Percentiles rank a stretch among this genome's conserved stretches.
phyloP scores from a whole-genome alignment of 2,113 vertebrate species.

The Diadophis punctatus region DNA sequence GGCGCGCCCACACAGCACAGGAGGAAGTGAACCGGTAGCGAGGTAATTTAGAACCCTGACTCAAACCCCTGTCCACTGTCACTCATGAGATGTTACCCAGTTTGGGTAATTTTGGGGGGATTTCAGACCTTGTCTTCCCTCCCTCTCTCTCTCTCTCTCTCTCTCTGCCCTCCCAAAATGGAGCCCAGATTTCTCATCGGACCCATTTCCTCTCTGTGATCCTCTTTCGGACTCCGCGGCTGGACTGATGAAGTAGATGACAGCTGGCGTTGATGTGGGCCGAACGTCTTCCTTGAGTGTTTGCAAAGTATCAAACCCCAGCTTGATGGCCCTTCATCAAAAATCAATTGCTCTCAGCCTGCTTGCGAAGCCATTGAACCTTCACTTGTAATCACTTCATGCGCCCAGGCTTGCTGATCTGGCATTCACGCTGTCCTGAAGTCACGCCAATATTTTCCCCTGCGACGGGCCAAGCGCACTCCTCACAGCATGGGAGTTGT shows the following conservation, averaged over 20 bases:
- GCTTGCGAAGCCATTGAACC: not conserved
- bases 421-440: no score
- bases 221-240: not conserved
- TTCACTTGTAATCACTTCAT: rapidly evolving
- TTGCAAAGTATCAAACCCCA: not conserved
- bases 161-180: not conserved
- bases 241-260: not conserved
- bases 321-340: not conserved
- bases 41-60: no score
- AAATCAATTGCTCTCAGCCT: not conserved
- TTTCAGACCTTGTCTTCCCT: not conserved
- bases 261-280: not conserved
- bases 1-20: no score
- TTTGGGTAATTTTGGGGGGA: not conserved
- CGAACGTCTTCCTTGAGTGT: not conserved
- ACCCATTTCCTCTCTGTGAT: not conserved
- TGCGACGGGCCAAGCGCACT: rapidly evolving
- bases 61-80: no score
- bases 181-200: not conserved
- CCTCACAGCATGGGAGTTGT: not conserved
- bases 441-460: not conserved
- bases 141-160: not conserved
- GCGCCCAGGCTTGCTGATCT: no score
- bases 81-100: no score
- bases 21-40: no score